Evolutionary conservation across 2,888 invertebrate genomes (phyloP).

Genomic region (Coelinius sp.): DNA sequence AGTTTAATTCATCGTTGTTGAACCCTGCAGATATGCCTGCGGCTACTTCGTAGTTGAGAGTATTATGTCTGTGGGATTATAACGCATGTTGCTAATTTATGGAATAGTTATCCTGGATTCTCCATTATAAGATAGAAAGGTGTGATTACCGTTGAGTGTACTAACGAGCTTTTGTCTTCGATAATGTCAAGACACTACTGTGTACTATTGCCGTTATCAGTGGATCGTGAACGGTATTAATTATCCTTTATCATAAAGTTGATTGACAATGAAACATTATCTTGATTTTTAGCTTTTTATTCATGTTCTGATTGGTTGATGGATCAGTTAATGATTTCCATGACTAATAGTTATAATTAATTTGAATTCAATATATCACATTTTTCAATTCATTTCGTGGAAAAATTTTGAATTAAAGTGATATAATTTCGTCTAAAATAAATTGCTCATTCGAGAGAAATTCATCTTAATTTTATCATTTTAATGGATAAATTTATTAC

Average conservation of each 20-base stretch:
- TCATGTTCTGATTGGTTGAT: too few species aligned
- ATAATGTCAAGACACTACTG: not conserved
- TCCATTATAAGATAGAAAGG: constrained; percentile 5
- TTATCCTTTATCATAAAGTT: too few species aligned
- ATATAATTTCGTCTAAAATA: too few species aligned
- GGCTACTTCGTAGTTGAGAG: constrained; percentile 8
- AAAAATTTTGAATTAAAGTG: too few species aligned
- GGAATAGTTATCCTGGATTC: not conserved
- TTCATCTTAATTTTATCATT: too few species aligned
- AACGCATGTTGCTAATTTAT: constrained; percentile 24
- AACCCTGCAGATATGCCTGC: constrained; percentile 12
- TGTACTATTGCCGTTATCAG: not conserved
- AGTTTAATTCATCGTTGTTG: constrained; percentile 11
- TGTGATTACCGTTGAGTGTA: not conserved
- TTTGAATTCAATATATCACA: too few species aligned
- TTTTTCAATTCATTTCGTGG: too few species aligned
- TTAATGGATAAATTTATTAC: not conserved
- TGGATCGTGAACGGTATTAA: not conserved
- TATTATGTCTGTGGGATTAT: constrained; percentile 24
- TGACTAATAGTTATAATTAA: too few species aligned
- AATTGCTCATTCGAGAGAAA: too few species aligned
- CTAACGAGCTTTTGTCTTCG: constrained; percentile 14
- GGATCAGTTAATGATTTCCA: too few species aligned
- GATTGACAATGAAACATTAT: too few species aligned
- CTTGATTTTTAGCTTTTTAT: too few species aligned